Percentiles rank a stretch among this genome's conserved stretches.
phyloP scores from a whole-genome alignment of 2,888 invertebrate species.

The Cheilosia vulpina region DNA sequence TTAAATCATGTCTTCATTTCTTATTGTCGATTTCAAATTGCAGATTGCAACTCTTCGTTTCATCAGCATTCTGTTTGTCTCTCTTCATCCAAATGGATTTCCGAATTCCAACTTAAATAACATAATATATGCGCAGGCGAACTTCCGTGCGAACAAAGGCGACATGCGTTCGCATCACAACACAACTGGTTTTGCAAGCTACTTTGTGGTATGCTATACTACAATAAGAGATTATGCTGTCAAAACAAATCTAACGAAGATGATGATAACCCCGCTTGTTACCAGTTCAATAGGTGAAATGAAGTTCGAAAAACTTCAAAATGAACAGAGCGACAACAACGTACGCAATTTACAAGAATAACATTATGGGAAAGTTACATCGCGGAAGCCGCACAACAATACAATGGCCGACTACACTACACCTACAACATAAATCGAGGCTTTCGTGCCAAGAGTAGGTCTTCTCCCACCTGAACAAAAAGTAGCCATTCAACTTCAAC shows the following conservation, averaged over 20 bases:
- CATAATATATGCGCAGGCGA: background rate
- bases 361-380: slow-evolving; percentile 48
- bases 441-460: slow-evolving; percentile 42
- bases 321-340: background rate
- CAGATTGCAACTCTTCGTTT: slow-evolving; percentile 20
- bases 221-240: slow-evolving; percentile 8
- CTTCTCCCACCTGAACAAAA: slow-evolving; percentile 21
- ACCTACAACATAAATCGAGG: slow-evolving; percentile 37
- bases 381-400: slow-evolving; percentile 65
- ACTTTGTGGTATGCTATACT: slow-evolving; percentile 1
- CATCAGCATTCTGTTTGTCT: background rate
- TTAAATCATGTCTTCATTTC: no score
- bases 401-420: slow-evolving; percentile 16
- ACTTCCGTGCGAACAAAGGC: slow-evolving; percentile 27
- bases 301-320: slow-evolving; percentile 1
- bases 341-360: slow-evolving; percentile 13
- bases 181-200: slow-evolving; percentile 48
- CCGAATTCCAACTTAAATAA: background rate
- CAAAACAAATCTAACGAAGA: slow-evolving; percentile 22
- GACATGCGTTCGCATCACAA: slow-evolving; percentile 5
- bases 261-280: slow-evolving; percentile 2
- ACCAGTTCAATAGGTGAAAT: slow-evolving; percentile 29
- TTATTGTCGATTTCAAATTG: background rate
- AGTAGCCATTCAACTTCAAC: slow-evolving; percentile 4
- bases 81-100: background rate